These are phyloP conservation scores for Muraenolepis orangiensis DNA, from an alignment of 2,797 vertebrate genomes.

Conservation along the genomic window DNA sequence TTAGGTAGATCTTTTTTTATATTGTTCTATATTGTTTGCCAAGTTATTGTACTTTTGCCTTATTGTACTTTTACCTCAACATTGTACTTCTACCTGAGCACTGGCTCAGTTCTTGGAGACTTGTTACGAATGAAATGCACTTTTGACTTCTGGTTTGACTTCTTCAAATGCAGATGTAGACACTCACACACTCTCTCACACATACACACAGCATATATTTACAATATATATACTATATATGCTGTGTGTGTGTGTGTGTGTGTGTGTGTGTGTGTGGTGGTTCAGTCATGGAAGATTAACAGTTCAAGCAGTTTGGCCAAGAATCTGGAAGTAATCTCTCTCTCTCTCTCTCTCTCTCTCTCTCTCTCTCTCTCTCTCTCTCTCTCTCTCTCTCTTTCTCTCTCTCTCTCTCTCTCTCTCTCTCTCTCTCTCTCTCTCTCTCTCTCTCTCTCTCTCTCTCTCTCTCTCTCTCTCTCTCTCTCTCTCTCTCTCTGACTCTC, in stretches of 20 bases:
- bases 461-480: conserved; percentile 13
- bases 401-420: conserved; percentile 11
- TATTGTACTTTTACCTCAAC: no score
- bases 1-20: no score
- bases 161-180: background rate
- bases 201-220: no score
- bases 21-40: no score
- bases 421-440: conserved; percentile 24
- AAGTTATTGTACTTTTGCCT: no score
- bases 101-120: no score
- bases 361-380: background rate
- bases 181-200: background rate
- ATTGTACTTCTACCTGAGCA: no score
- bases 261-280: conserved; percentile 19
- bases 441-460: conserved; percentile 1
- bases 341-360: conserved; percentile 15
- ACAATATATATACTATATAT: no score
- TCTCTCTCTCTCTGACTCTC: conserved; percentile 14
- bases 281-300: conserved; percentile 32
- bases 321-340: conserved; percentile 64
- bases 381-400: background rate
- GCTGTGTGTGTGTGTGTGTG: no score
- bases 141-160: no score
- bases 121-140: no score
- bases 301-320: conserved; percentile 30